A percentile compares a stretch with the other conserved stretches of the same genome.
Conservation (phyloP, 2,888 invertebrate species). For the Pharmacophagus antenor region DNA sequence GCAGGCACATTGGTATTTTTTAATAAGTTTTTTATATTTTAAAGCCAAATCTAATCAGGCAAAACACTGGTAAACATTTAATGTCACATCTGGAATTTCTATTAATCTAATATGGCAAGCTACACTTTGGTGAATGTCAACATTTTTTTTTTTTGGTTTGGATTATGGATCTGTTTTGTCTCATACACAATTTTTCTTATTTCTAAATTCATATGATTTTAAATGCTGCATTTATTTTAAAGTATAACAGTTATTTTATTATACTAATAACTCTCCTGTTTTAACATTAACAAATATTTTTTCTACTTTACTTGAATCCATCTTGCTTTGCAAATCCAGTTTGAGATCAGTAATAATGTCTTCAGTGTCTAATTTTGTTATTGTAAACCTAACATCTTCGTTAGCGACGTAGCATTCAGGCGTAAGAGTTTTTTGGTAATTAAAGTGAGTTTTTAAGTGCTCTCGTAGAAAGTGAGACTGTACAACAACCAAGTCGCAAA, state of each 20-base stretch:
- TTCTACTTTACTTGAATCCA: conserved; percentile 52
- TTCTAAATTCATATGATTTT: conserved; percentile 30
- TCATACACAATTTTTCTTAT: conserved; percentile 34
- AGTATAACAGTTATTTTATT: conserved; percentile 21
- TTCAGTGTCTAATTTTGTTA: conserved; percentile 70
- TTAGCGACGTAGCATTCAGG: conserved; percentile 83
- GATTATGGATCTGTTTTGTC: conserved; percentile 37
- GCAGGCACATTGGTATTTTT: conserved; percentile 34
- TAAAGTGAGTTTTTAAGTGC: conserved; percentile 90
- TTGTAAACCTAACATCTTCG: conserved; percentile 80
- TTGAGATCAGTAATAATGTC: conserved; percentile 63
- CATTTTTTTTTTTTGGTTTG: conserved; percentile 54
- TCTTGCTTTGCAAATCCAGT: conserved; percentile 55
- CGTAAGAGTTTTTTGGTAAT: conserved; percentile 75
- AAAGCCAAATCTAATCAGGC: conserved; percentile 3
- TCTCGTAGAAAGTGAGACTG: conserved; percentile 88
- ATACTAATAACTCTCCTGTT: conserved; percentile 62
- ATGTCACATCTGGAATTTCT: conserved; percentile 23
- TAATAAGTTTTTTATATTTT: conserved; percentile 2
- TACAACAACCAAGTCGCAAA: conserved; percentile 90
- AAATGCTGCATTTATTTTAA: conserved; percentile 32
- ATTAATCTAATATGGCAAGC: conserved; percentile 76
- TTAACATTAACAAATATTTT: conserved; percentile 69
- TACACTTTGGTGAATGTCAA: conserved; percentile 74
- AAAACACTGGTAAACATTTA: conserved; percentile 19